These are phyloP conservation scores for Oncorhynchus kisutch DNA, from an alignment of 2,113 vertebrate genomes.

Conservation along the genomic window DNA sequence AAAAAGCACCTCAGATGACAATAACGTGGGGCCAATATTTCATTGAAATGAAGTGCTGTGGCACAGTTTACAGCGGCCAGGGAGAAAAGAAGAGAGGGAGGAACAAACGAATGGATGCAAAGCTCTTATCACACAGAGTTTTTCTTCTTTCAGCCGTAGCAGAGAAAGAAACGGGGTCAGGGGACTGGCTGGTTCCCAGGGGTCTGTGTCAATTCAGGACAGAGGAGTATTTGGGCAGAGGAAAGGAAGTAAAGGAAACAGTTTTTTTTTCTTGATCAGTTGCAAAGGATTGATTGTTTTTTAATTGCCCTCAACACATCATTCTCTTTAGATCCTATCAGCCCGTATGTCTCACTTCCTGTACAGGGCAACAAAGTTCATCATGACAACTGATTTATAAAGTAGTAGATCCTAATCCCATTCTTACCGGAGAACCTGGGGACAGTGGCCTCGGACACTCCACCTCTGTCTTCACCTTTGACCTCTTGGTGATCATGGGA, in stretches of 20 bases:
- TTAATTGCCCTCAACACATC: neutral
- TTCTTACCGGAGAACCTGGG: slow-evolving; percentile 64
- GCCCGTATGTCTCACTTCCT: neutral
- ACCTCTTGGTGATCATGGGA: slow-evolving; percentile 85
- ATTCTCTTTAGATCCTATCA: neutral
- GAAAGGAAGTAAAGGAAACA: neutral
- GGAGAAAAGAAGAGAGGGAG: slow-evolving; percentile 12
- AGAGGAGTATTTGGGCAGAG: neutral
- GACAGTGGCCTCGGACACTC: slow-evolving; percentile 63
- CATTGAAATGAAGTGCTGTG: slow-evolving; percentile 91
- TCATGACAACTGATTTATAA: neutral
- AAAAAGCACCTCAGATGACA: slow-evolving; percentile 77
- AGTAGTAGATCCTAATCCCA: neutral
- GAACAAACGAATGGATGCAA: slow-evolving; percentile 45
- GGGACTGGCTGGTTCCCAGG: slow-evolving; percentile 34
- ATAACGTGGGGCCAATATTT: slow-evolving; percentile 85
- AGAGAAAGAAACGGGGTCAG: slow-evolving; percentile 46
- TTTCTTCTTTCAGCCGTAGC: slow-evolving; percentile 53
- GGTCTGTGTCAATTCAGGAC: slow-evolving; percentile 14
- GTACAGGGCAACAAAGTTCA: neutral
- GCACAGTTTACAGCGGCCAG: slow-evolving; percentile 74
- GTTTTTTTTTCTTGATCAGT: slow-evolving; percentile 12
- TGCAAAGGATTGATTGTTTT: slow-evolving; percentile 9
- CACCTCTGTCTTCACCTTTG: slow-evolving; percentile 88
- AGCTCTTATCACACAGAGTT: slow-evolving; percentile 65